A percentile compares a stretch with the other conserved stretches of the same genome.
These are phyloP conservation scores for Leucozona laternaria DNA, from an alignment of 2,888 invertebrate genomes.

Conservation along the genomic window DNA sequence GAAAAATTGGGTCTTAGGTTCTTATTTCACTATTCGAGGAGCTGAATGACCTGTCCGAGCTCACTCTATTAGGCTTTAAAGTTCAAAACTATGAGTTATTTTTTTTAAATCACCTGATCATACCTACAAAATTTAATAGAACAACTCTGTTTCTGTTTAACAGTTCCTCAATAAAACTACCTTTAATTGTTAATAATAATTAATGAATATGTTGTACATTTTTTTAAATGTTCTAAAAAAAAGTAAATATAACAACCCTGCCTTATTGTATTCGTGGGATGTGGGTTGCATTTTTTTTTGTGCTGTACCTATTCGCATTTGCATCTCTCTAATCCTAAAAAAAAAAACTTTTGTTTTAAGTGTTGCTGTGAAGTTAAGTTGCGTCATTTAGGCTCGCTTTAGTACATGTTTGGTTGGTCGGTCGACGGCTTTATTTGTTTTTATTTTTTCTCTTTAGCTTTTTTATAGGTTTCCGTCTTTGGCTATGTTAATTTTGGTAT, in stretches of 20 bases:
- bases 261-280: slow-evolving; percentile 46
- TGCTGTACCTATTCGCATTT: slow-evolving; percentile 22
- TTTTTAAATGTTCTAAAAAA: no score
- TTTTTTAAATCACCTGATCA: no score
- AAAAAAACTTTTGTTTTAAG: slow-evolving; percentile 55
- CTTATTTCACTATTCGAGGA: no score
- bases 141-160: no score
- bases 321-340: slow-evolving; percentile 49
- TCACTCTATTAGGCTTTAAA: no score
- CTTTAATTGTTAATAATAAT: no score
- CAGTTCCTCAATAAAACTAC: no score
- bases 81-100: no score
- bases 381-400: slow-evolving; percentile 54
- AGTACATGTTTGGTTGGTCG: slow-evolving; percentile 29
- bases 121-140: no score
- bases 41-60: no score
- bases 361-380: slow-evolving; percentile 47
- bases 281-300: slow-evolving; percentile 62
- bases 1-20: no score
- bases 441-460: background rate
- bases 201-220: no score
- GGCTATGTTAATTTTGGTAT: slow-evolving; percentile 37
- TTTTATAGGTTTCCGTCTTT: slow-evolving; percentile 27
- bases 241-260: slow-evolving; percentile 23
- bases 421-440: slow-evolving; percentile 20